phyloP scores from a whole-genome alignment of 1,140 invertebrate genomes.

The Episyrphus balteatus region DNA sequence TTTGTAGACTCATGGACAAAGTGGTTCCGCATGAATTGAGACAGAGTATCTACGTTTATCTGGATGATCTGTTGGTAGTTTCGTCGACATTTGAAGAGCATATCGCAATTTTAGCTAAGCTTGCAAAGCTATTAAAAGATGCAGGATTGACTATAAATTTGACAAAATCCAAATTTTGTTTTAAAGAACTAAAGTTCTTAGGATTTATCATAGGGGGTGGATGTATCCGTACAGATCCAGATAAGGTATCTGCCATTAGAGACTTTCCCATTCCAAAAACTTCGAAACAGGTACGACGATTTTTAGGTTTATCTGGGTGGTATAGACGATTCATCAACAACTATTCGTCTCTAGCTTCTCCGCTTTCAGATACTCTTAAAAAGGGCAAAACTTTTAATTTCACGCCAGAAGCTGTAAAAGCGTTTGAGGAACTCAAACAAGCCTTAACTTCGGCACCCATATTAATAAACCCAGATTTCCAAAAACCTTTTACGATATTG shows the following conservation, averaged over 20 bases:
- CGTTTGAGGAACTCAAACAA: conserved; percentile 3
- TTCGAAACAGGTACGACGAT: conserved; percentile 29
- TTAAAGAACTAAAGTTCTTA: conserved; percentile 18
- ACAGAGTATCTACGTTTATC: neutral
- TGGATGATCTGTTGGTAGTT: neutral
- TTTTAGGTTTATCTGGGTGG: conserved; percentile 35
- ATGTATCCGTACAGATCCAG: conserved; percentile 23
- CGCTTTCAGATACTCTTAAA: neutral
- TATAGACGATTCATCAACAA: conserved; percentile 26
- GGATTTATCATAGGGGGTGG: too few species aligned
- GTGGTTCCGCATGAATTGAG: too few species aligned
- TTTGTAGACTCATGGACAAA: too few species aligned
- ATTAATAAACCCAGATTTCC: conserved; percentile 5
- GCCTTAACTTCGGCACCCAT: conserved; percentile 3
- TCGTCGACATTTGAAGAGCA: neutral
- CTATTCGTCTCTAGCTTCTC: conserved; percentile 12
- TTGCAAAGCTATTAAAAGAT: neutral
- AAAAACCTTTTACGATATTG: conserved; percentile 6
- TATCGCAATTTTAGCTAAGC: neutral
- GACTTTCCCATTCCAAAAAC: neutral
- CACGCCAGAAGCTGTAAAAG: neutral
- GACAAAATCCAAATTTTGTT: neutral
- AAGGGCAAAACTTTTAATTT: neutral
- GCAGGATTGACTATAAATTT: neutral
- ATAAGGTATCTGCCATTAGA: conserved; percentile 9